These are phyloP conservation scores for Chrysochloris asiatica DNA, from an alignment of 2,113 vertebrate species.

Conservation along the genomic window DNA sequence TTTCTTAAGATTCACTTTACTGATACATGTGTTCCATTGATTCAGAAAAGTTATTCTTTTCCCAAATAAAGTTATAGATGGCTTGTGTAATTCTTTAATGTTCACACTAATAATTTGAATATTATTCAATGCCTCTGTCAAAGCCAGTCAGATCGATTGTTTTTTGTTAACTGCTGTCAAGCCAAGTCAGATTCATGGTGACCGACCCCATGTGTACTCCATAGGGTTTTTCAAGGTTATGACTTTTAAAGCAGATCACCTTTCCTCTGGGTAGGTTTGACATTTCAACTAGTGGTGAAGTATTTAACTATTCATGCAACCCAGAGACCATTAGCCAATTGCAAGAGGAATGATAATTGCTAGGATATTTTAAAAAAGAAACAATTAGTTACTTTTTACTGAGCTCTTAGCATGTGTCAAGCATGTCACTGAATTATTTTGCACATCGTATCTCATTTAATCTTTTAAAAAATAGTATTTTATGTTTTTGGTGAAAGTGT, in stretches of 20 bases:
- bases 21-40: background rate
- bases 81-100: background rate
- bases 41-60: background rate
- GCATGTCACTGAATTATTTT: background rate
- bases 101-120: background rate
- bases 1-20: background rate
- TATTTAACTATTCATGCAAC: background rate
- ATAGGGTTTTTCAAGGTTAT: background rate
- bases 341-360: background rate
- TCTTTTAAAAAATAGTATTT: background rate
- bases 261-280: background rate
- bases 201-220: background rate
- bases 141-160: background rate
- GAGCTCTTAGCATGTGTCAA: background rate
- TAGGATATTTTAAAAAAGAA: background rate
- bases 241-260: background rate
- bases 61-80: background rate
- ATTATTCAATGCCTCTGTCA: too few relatives aligned
- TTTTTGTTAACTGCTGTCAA: background rate
- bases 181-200: background rate
- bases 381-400: background rate
- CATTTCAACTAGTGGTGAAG: background rate
- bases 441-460: background rate
- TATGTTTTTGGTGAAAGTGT: background rate
- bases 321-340: background rate